Conservation (phyloP, 2,797 vertebrate species). For the Urocyon cinereoargenteus region DNA sequence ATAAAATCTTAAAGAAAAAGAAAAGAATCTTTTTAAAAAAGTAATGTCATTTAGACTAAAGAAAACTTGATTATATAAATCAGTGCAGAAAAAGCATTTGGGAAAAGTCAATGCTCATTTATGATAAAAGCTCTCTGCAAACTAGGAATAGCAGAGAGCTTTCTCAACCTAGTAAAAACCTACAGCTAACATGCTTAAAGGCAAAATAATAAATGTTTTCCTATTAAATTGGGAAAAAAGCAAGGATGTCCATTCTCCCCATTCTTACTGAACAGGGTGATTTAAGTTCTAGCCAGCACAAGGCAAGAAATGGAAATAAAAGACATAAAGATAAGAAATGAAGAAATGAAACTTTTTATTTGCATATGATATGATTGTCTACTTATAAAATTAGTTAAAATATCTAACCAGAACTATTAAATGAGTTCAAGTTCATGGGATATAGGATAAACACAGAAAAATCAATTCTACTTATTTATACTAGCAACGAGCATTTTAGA, state of each 20-base stretch:
- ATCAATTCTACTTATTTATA: not conserved
- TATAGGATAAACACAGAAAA: not conserved
- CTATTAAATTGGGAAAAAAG: not conserved
- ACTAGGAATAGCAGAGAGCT: not conserved
- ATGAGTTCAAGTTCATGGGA: not conserved
- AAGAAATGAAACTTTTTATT: not conserved
- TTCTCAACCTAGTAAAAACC: not conserved
- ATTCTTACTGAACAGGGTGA: not conserved
- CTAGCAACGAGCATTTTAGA: not conserved
- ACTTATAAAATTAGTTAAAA: not conserved
- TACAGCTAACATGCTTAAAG: not conserved
- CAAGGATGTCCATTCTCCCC: not conserved
- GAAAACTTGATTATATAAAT: not conserved
- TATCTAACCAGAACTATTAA: not conserved
- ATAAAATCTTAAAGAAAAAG: too few species aligned
- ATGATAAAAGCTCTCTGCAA: not conserved
- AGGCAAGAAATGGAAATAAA: not conserved
- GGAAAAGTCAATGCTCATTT: not conserved
- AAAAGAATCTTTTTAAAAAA: not conserved
- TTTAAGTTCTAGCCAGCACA: not conserved
- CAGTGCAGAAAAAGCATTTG: not conserved
- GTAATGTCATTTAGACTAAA: not conserved
- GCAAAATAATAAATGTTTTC: not conserved
- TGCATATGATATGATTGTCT: not conserved
- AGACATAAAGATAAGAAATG: not conserved